Percentiles rank a stretch among this genome's conserved stretches.
These are phyloP conservation scores for Drosophila longiperda DNA, from an alignment of 2,888 invertebrate genomes.

Conservation along the genomic window DNA sequence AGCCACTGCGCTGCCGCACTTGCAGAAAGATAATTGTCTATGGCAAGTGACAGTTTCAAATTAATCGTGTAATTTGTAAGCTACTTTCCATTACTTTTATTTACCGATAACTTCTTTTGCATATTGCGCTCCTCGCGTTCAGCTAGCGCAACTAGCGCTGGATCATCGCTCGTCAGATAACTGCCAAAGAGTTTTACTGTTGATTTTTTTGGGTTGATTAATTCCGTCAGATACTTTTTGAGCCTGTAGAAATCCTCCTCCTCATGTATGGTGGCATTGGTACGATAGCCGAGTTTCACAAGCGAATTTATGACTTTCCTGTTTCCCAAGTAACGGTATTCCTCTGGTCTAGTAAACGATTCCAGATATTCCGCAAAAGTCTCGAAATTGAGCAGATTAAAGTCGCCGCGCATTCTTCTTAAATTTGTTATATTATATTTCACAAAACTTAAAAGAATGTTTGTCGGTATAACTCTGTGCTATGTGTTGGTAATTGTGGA, in stretches of 20 bases:
- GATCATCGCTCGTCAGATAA: constrained; percentile 86
- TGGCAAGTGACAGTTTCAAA: background rate
- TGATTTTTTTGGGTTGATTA: constrained; percentile 86
- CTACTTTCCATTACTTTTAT: background rate
- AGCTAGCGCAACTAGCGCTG: constrained; percentile 88
- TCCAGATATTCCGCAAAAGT: constrained; percentile 92
- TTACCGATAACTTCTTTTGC: constrained; percentile 89
- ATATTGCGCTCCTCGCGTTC: constrained; percentile 88
- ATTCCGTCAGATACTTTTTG: constrained; percentile 86
- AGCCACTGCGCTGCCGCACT: constrained; percentile 45
- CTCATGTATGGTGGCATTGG: constrained; percentile 84
- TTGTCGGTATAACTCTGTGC: background rate
- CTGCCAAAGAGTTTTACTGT: constrained; percentile 87
- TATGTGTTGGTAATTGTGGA: background rate
- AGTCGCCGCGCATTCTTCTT: constrained; percentile 31
- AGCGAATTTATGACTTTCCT: constrained; percentile 89
- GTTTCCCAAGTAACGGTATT: constrained; percentile 91
- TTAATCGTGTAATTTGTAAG: background rate
- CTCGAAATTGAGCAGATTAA: constrained; percentile 68
- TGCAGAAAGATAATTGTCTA: constrained; percentile 64
- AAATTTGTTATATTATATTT: background rate
- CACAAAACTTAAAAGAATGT: background rate
- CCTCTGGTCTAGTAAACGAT: constrained; percentile 90
- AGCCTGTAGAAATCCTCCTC: constrained; percentile 87
- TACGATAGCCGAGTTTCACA: constrained; percentile 91